phyloP scores from a whole-genome alignment of 2,113 vertebrate genomes.

The Crotalus viridis region DNA sequence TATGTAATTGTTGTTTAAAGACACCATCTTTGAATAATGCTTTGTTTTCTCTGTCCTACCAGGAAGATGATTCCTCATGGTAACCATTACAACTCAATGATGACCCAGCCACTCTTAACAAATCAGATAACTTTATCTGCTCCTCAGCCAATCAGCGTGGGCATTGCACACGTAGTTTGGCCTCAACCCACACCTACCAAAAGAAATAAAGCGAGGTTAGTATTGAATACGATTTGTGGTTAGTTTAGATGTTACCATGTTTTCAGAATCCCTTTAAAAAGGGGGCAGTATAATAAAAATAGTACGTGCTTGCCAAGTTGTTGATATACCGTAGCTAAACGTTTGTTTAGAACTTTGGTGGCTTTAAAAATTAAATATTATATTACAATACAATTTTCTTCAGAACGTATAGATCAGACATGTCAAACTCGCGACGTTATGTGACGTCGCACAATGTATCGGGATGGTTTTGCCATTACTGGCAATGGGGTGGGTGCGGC shows the following conservation, averaged over 20 bases:
- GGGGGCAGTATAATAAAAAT: conserved; percentile 3
- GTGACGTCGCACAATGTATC: too few relatives aligned
- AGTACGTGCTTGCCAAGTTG: conserved; percentile 34
- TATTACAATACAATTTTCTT: conserved; percentile 54
- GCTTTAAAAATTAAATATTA: conserved; percentile 55
- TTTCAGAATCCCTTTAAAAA: conserved; percentile 15
- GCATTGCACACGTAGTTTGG: conserved; percentile 97
- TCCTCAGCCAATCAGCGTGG: conserved; percentile 95
- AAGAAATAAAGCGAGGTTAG: conserved; percentile 90
- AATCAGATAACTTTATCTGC: conserved; percentile 95
- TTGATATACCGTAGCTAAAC: conserved; percentile 35
- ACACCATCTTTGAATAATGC: neutral
- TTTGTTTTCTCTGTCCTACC: conserved; percentile 54
- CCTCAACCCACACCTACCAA: conserved; percentile 90
- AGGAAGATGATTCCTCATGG: conserved; percentile 94
- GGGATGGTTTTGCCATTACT: too few relatives aligned
- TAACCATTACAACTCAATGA: conserved; percentile 90
- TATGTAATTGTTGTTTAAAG: neutral
- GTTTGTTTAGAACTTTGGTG: conserved; percentile 35
- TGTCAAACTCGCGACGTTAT: too few relatives aligned
- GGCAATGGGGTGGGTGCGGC: too few relatives aligned
- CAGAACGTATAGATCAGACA: conserved; percentile 44
- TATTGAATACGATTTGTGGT: conserved; percentile 25
- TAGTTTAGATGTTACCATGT: neutral
- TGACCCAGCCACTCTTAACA: conserved; percentile 90